Percentiles rank a stretch among this genome's conserved stretches.
phyloP scores from a whole-genome alignment of 1,140 invertebrate species.

The Bathynomus jamesi region DNA sequence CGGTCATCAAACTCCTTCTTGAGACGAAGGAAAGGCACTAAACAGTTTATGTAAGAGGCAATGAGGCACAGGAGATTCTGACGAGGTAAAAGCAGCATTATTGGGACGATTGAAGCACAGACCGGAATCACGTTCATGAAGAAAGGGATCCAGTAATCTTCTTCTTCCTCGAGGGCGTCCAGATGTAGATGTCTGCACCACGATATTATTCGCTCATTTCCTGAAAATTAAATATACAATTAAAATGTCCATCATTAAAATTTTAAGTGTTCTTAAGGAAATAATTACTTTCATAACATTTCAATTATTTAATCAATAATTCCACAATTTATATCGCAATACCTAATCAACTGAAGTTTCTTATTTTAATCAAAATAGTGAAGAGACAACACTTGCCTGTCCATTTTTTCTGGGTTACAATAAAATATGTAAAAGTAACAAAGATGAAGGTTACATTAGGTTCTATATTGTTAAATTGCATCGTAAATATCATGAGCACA shows the following conservation, averaged over 20 bases:
- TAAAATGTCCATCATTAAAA: too few species aligned
- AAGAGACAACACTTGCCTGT: too few species aligned
- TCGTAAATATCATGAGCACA: slow-evolving; percentile 37
- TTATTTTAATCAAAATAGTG: too few species aligned
- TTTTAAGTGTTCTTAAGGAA: too few species aligned
- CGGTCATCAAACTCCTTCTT: not conserved
- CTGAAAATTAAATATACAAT: not conserved
- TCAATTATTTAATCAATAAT: too few species aligned
- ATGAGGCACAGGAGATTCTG: not conserved
- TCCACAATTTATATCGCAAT: too few species aligned
- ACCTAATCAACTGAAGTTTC: too few species aligned
- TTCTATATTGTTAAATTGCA: slow-evolving; percentile 39
- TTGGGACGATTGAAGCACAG: too few species aligned
- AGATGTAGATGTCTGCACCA: not conserved
- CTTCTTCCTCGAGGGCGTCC: not conserved
- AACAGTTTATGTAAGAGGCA: not conserved
- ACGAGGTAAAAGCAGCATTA: not conserved
- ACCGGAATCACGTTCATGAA: not conserved
- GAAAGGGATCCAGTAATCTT: not conserved
- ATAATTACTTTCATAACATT: too few species aligned
- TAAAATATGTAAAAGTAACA: slow-evolving; percentile 39
- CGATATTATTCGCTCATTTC: not conserved
- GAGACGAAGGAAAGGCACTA: not conserved
- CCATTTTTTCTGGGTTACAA: slow-evolving; percentile 38
- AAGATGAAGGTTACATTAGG: slow-evolving; percentile 37